Conservation (phyloP, 2,888 invertebrate genomes). For the Chorisops tibialis region DNA sequence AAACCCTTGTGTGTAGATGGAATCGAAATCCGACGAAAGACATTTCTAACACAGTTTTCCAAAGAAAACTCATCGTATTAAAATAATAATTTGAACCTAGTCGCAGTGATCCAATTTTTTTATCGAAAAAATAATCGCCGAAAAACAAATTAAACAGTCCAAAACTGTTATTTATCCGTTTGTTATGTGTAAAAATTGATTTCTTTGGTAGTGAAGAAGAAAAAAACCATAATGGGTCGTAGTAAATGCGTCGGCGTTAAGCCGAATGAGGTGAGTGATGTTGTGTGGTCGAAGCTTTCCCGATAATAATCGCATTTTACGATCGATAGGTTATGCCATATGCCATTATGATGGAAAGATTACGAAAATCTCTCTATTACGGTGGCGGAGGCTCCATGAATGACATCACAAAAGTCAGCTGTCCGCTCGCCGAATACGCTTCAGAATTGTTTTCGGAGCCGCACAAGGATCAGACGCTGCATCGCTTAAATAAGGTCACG, state of each 20-base stretch:
- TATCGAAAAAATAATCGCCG: too few relatives aligned
- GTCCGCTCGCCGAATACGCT: constrained; percentile 67
- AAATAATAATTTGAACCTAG: too few relatives aligned
- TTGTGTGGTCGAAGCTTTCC: not conserved
- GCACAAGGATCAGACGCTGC: constrained; percentile 71
- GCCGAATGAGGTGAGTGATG: constrained; percentile 34
- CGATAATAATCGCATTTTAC: not conserved
- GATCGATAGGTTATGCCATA: constrained; percentile 55
- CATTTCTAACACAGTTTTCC: too few relatives aligned
- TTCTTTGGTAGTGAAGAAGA: too few relatives aligned
- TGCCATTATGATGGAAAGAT: constrained; percentile 73
- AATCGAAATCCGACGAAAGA: too few relatives aligned
- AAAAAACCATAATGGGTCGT: constrained; percentile 36
- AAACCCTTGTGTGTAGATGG: too few relatives aligned
- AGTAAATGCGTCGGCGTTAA: constrained; percentile 43
- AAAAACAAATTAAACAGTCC: too few relatives aligned
- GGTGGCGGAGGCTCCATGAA: constrained; percentile 76
- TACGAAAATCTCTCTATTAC: constrained; percentile 86
- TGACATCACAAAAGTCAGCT: constrained; percentile 66
- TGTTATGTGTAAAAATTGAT: too few relatives aligned
- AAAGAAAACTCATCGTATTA: too few relatives aligned
- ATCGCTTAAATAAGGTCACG: constrained; percentile 71
- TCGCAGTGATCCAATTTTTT: too few relatives aligned
- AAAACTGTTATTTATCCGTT: too few relatives aligned
- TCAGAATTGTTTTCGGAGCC: constrained; percentile 79